A percentile compares a stretch with the other conserved stretches of the same genome.
These are phyloP conservation scores for Calypte anna DNA, from an alignment of 2,113 vertebrate species.

Conservation along the genomic window DNA sequence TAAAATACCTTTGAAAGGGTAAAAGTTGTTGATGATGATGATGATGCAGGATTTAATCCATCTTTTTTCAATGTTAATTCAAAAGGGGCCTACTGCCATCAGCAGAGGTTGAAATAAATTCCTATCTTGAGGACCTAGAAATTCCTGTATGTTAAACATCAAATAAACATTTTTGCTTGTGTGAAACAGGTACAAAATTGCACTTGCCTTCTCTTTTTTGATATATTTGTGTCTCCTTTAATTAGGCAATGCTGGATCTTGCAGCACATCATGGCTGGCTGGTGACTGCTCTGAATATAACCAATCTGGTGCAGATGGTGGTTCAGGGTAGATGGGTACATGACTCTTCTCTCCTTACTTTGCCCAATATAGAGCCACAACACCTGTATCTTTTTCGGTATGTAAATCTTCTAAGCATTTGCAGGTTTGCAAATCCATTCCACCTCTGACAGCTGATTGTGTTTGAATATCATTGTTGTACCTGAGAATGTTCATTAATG, in stretches of 20 bases:
- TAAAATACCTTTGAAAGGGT: background rate
- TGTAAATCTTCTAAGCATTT: constrained; percentile 2
- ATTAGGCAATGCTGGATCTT: constrained; percentile 94
- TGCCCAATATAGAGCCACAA: constrained; percentile 88
- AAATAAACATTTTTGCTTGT: background rate
- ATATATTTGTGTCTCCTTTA: background rate
- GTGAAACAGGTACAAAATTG: background rate
- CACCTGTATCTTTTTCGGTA: constrained; percentile 93
- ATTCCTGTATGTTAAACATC: background rate
- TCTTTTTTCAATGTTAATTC: background rate
- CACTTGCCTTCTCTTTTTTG: background rate
- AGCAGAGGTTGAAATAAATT: background rate
- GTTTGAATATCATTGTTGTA: background rate
- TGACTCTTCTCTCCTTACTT: constrained; percentile 88
- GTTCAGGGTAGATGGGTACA: constrained; percentile 93
- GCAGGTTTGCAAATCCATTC: constrained; percentile 6
- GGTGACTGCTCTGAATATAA: constrained; percentile 88
- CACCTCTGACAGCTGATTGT: background rate
- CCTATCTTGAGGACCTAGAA: background rate
- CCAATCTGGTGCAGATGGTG: constrained; percentile 93
- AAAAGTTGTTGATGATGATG: background rate
- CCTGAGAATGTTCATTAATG: background rate
- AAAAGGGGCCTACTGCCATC: background rate
- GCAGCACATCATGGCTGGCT: constrained; percentile 94
- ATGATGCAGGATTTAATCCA: background rate